Evolutionary conservation across 2,888 invertebrate genomes (phyloP).

Genomic region (Formica aserva): DNA sequence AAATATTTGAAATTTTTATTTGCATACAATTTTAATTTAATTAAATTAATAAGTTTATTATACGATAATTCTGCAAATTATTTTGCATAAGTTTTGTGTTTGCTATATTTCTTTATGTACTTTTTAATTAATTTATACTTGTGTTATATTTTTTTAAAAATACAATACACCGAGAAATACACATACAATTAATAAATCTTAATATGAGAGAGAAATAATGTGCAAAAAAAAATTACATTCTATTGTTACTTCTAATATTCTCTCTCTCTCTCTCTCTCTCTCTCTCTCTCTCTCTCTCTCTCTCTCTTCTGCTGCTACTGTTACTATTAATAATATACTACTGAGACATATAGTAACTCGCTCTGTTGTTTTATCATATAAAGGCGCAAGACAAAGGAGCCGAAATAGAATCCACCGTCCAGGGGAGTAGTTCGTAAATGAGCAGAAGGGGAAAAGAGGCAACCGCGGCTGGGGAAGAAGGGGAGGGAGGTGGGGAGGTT

Average conservation of each 20-base stretch:
- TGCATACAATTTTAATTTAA: not conserved
- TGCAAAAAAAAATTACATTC: not conserved
- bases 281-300: not conserved
- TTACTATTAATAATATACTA: conserved; percentile 11
- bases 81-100: not conserved
- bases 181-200: not conserved
- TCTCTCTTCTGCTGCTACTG: not conserved
- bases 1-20: too few species aligned
- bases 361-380: conserved; percentile 54
- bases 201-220: not conserved
- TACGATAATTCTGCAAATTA: not conserved
- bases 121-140: not conserved
- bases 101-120: not conserved
- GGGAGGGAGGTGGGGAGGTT: conserved; percentile 22
- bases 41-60: not conserved
- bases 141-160: not conserved
- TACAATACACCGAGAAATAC: not conserved
- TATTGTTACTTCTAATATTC: not conserved
- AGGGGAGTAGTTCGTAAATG: conserved; percentile 78
- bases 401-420: conserved; percentile 80
- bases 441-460: conserved; percentile 59
- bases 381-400: conserved; percentile 68
- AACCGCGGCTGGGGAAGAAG: not conserved
- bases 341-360: conserved; percentile 47
- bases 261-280: too few species aligned